phyloP scores from a whole-genome alignment of 2,888 invertebrate species.

The Sialis lutaria region DNA sequence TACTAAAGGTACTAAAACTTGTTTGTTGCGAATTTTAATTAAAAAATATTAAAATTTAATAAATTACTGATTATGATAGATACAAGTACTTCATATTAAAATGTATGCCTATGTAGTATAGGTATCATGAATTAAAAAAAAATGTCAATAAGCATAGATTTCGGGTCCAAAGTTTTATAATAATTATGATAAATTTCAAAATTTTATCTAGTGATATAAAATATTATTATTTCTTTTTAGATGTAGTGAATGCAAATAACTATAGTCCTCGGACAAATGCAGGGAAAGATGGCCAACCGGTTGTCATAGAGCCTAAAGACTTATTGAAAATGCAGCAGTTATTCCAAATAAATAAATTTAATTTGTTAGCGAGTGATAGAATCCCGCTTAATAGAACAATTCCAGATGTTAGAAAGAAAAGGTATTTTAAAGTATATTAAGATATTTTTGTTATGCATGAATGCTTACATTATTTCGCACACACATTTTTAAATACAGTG shows the following conservation, averaged over 20 bases:
- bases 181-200: too few relatives aligned
- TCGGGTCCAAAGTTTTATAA: too few relatives aligned
- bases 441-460: background rate
- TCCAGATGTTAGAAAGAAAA: constrained; percentile 67
- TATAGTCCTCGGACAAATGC: constrained; percentile 57
- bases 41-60: too few relatives aligned
- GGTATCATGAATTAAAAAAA: too few relatives aligned
- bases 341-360: constrained; percentile 72
- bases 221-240: constrained; percentile 22
- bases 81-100: too few relatives aligned
- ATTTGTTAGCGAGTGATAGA: constrained; percentile 72
- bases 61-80: too few relatives aligned
- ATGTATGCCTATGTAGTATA: too few relatives aligned
- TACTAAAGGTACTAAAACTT: constrained; percentile 42
- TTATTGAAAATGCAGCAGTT: constrained; percentile 59
- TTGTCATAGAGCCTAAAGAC: constrained; percentile 57
- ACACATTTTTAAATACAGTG: too few relatives aligned
- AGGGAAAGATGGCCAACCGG: constrained; percentile 66
- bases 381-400: constrained; percentile 71
- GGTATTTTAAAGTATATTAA: constrained; percentile 28
- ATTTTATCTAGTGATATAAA: constrained; percentile 6
- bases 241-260: constrained; percentile 57
- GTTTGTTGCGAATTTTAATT: constrained; percentile 1
- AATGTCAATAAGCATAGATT: too few relatives aligned
- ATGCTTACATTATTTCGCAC: too few relatives aligned